A percentile compares a stretch with the other conserved stretches of the same genome.
Conservation (phyloP, 92 coral and sea anemone genomes). For the Palythoa grandiflora region DNA sequence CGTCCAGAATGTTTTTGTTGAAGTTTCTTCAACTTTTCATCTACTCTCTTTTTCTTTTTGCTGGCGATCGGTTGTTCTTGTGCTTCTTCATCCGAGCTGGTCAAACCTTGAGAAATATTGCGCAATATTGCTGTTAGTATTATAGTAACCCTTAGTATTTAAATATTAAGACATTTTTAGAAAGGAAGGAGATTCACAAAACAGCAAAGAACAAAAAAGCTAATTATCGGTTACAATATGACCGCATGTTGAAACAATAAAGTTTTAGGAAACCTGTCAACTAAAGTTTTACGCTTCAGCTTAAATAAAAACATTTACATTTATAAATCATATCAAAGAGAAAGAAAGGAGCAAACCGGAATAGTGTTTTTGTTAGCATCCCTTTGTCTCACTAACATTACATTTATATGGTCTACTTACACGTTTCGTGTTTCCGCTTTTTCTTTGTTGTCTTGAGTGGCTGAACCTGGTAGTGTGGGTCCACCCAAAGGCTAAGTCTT, state of each 20-base stretch:
- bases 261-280: background rate
- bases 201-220: constrained; percentile 24
- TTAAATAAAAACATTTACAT: constrained; percentile 1
- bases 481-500: constrained; percentile 37
- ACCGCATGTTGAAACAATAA: constrained; percentile 1
- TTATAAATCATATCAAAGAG: constrained; percentile 2
- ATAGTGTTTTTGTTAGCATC: background rate
- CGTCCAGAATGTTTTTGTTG: constrained; percentile 8
- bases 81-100: constrained; percentile 28
- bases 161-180: constrained; percentile 14
- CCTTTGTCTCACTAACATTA: constrained; percentile 2
- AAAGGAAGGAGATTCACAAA: constrained; percentile 20
- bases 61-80: constrained; percentile 12
- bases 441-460: constrained; percentile 11
- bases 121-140: constrained; percentile 1
- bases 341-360: constrained; percentile 8
- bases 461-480: constrained; percentile 12
- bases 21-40: constrained; percentile 4
- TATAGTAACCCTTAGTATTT: constrained; percentile 22
- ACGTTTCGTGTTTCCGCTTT: constrained; percentile 12
- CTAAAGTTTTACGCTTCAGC: background rate
- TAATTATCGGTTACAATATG: constrained; percentile 12
- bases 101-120: constrained; percentile 14
- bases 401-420: constrained; percentile 3
- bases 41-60: constrained; percentile 12